Evolutionary conservation across 1,140 invertebrate genomes (phyloP).

Genomic region (Drosophila saltans): DNA sequence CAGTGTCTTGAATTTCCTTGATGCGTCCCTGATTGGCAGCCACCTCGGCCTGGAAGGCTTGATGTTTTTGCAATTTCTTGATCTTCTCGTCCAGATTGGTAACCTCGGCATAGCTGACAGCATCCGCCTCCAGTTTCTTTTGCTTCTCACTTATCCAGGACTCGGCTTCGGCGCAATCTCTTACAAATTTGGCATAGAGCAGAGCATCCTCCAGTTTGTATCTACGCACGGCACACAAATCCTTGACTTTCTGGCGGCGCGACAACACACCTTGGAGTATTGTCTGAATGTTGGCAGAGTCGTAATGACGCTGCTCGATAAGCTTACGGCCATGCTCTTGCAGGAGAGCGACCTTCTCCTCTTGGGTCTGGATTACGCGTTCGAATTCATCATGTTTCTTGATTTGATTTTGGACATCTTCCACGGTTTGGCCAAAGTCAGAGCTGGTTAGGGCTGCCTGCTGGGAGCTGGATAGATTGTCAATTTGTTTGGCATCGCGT

Average conservation of each 20-base stretch:
- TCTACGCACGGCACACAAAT: constrained; percentile 86
- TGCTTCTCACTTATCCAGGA: constrained; percentile 97
- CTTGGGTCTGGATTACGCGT: constrained; percentile 90
- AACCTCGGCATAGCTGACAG: constrained; percentile 87
- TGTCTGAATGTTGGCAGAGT: constrained; percentile 92
- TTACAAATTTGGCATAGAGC: constrained; percentile 94
- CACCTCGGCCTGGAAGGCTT: constrained; percentile 98
- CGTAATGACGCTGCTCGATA: constrained; percentile 96
- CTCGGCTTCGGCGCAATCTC: constrained; percentile 94
- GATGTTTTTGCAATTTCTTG: constrained; percentile 98
- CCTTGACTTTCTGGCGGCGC: constrained; percentile 88
- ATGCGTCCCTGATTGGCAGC: constrained; percentile 94
- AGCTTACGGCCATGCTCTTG: constrained; percentile 95
- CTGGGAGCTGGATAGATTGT: constrained; percentile 94
- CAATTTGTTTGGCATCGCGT: constrained; percentile 96
- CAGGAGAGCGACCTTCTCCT: constrained; percentile 93
- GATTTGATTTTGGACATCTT: constrained; percentile 93
- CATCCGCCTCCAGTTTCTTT: constrained; percentile 92
- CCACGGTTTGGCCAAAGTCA: constrained; percentile 88
- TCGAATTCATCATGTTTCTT: constrained; percentile 97
- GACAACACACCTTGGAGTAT: constrained; percentile 89
- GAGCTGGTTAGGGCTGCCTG: constrained; percentile 89
- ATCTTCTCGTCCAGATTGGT: constrained; percentile 93
- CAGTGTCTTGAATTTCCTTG: constrained; percentile 90
- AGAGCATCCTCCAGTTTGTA: constrained; percentile 90